These are phyloP conservation scores for Lasioglossum marginatum DNA, from an alignment of 2,888 invertebrate species.

Conservation along the genomic window DNA sequence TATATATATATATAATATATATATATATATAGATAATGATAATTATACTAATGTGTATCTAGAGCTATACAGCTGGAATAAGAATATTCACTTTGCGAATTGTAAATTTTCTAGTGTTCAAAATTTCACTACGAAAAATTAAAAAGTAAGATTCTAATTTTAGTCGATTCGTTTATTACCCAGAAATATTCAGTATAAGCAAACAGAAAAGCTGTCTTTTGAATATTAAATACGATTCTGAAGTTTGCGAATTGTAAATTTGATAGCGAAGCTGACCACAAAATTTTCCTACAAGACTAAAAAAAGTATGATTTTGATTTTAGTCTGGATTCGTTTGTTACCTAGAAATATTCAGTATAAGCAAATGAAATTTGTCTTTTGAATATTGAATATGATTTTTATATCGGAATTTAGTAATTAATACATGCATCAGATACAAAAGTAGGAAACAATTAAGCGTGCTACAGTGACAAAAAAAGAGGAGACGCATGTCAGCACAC, in stretches of 20 bases:
- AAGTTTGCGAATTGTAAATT: neutral
- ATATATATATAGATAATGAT: neutral
- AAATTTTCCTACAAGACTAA: neutral
- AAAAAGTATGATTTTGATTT: neutral
- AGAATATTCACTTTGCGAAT: constrained; percentile 26
- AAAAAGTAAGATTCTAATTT: constrained; percentile 29
- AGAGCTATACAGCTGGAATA: constrained; percentile 5
- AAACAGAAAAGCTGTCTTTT: neutral
- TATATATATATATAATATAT: constrained; percentile 6
- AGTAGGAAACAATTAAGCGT: constrained; percentile 4
- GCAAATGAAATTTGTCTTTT: neutral
- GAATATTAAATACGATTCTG: neutral
- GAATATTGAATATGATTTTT: neutral
- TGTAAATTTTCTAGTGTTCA: constrained; percentile 27
- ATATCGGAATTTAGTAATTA: neutral
- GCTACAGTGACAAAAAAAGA: neutral
- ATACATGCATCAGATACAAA: neutral
- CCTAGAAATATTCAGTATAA: neutral
- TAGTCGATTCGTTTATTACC: constrained; percentile 26
- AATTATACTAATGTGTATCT: constrained; percentile 14
- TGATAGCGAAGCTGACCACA: neutral
- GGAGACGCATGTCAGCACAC: neutral
- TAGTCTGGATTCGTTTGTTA: neutral
- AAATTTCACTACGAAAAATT: constrained; percentile 12
- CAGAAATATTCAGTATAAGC: neutral